Conservation (phyloP, 2,888 invertebrate genomes). For the Tenthredo amoena region DNA sequence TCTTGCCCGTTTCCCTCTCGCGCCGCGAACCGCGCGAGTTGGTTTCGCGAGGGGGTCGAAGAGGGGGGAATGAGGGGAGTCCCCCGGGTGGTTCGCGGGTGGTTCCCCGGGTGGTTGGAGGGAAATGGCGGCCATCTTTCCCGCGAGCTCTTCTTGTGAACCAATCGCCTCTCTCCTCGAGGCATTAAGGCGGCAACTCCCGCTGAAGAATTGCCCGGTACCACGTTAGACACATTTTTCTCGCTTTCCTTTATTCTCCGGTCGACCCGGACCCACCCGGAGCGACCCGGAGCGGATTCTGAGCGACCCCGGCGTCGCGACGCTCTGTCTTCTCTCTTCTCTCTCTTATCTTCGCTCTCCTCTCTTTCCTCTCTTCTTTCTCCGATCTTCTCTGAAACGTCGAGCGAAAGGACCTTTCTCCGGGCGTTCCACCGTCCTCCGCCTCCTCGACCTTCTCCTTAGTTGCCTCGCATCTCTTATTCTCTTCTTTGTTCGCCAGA, state of each 20-base stretch:
- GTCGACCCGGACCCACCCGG: constrained; percentile 63
- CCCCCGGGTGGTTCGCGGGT: constrained; percentile 52
- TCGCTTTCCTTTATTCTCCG: constrained; percentile 77
- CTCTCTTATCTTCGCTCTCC: constrained; percentile 31
- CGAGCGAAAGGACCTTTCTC: constrained; percentile 47
- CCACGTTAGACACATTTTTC: constrained; percentile 78
- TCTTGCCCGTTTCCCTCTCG: constrained; percentile 67
- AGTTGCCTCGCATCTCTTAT: constrained; percentile 56
- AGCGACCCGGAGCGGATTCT: constrained; percentile 49
- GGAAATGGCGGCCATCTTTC: constrained; percentile 78
- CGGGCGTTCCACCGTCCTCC: constrained; percentile 26
- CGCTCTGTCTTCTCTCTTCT: constrained; percentile 54
- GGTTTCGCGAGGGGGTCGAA: constrained; percentile 68
- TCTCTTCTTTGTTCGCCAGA: constrained; percentile 51
- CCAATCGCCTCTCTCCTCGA: constrained; percentile 76
- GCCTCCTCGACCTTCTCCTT: constrained; percentile 57
- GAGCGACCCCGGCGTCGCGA: constrained; percentile 49
- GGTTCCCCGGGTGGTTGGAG: constrained; percentile 76
- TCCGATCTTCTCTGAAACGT: neutral
- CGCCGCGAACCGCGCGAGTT: constrained; percentile 67
- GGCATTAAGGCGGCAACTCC: constrained; percentile 78
- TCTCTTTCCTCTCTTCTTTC: constrained; percentile 24
- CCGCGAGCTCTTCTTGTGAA: constrained; percentile 76
- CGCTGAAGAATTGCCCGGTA: constrained; percentile 77
- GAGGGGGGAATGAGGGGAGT: constrained; percentile 36